Evolutionary conservation across 2,113 vertebrate genomes (phyloP), one percentile per base, ranked within the genome.

Genomic region (Urocolius indicus): DNA sequence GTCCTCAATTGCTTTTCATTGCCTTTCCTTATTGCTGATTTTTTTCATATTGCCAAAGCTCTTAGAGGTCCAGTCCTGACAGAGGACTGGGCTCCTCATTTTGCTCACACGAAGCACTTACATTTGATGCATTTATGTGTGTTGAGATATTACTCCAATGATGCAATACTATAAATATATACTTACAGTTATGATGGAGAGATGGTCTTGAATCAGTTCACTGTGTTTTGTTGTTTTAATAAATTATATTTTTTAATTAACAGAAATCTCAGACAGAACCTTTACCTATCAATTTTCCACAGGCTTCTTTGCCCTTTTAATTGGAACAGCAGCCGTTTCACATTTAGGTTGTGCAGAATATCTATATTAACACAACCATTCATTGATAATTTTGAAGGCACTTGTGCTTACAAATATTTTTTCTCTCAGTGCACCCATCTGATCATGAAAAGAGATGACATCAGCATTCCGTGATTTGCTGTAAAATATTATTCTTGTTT

Each of bases 181-280:
- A 66, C 22, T 73, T 84, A 73, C 2, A 18, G 78, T 89, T 89
- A 79, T 52, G 10, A 23, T 38, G 57, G 58, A 54, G 81, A 97
- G 89, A 89, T 94, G 84, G 84, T 55, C 54, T 63, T 87, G 81
- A 89, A 85, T 93, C 84, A 76, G 54, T 73, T 94, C 78, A 73
- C 49, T 68, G 58, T 91, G 67, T 62, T 93, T 83, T 77, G 46
- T 77, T 94, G 48, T 66, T 95, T 79, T 87, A 95, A 93, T 76
- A 82, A 89, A 89, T 93, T 43, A 63, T 10, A 63, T 13, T 15
- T 20, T 83, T 91, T 83, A 73, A 85, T 76, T 79, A 89, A 83
- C 54, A 73, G 74, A 91, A 89, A 86, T 77, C 34, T 80, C 65
- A 87, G 26, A 18, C 57, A 78, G 73, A 62, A 62, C 13, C 6